phyloP scores from a whole-genome alignment of 2,888 invertebrate genomes.

The Xestoiulus laeticollis region DNA sequence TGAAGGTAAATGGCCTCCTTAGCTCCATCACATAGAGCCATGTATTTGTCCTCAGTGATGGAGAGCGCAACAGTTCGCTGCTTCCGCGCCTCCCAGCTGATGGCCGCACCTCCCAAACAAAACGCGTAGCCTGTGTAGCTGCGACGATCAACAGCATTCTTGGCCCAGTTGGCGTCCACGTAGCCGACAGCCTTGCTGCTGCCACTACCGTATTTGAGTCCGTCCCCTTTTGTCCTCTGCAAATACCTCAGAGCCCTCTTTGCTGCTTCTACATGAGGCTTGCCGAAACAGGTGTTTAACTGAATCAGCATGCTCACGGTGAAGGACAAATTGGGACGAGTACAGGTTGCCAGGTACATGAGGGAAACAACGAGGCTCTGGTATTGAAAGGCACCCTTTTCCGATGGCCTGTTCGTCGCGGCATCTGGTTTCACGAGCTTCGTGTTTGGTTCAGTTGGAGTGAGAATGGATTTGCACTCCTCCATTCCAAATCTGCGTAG shows the following conservation, averaged over 20 bases:
- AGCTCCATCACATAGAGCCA: constrained; percentile 45
- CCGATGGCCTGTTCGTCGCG: not conserved
- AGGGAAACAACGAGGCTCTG: not conserved
- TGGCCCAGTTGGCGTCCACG: constrained; percentile 61
- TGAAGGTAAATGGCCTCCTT: constrained; percentile 49
- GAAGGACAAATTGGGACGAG: constrained; percentile 25
- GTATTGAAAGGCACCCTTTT: not conserved
- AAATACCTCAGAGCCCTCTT: constrained; percentile 40
- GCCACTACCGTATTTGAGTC: not conserved
- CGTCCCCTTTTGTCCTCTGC: not conserved
- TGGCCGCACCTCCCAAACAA: constrained; percentile 57
- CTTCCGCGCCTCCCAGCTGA: constrained; percentile 9
- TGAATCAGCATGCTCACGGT: not conserved
- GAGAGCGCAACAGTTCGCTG: constrained; percentile 2
- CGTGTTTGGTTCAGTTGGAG: constrained; percentile 44
- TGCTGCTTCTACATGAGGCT: not conserved
- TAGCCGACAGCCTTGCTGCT: constrained; percentile 55
- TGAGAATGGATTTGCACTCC: not conserved
- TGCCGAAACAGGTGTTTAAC: not conserved
- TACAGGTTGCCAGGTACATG: not conserved
- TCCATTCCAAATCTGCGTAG: not conserved
- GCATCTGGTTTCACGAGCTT: not conserved
- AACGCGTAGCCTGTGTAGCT: constrained; percentile 61
- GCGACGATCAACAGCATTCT: constrained; percentile 59
- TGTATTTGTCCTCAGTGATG: constrained; percentile 43